These are phyloP conservation scores for Caenorhabditis sp. DNA, from an alignment of 2,888 invertebrate species.

Conservation along the genomic window DNA sequence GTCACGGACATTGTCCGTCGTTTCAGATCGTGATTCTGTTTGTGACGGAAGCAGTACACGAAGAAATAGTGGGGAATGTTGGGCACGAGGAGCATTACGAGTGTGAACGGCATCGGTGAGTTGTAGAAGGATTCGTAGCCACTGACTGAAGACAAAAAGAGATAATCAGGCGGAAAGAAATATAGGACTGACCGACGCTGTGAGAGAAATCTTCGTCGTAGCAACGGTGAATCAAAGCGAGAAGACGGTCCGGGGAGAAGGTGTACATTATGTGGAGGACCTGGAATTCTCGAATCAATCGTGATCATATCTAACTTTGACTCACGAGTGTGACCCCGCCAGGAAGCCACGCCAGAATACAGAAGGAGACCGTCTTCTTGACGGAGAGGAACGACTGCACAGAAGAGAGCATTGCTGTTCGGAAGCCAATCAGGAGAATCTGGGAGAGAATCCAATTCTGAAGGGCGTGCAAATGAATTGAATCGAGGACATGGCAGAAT, in stretches of 20 bases:
- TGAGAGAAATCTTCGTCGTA: slow-evolving; percentile 42
- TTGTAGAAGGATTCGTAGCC: slow-evolving; percentile 52
- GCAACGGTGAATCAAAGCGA: slow-evolving; percentile 30
- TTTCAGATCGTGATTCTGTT: slow-evolving; percentile 53
- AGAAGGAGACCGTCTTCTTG: slow-evolving; percentile 27
- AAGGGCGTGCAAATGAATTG: slow-evolving; percentile 46
- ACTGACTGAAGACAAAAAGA: slow-evolving; percentile 17
- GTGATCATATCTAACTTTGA: neutral
- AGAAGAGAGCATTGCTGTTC: slow-evolving; percentile 43
- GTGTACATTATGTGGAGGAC: slow-evolving; percentile 10
- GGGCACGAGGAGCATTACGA: slow-evolving; percentile 25
- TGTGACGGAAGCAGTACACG: slow-evolving; percentile 47
- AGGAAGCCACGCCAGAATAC: slow-evolving; percentile 38
- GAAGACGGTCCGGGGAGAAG: slow-evolving; percentile 13
- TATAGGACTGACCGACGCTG: slow-evolving; percentile 1
- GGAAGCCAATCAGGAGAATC: slow-evolving; percentile 51
- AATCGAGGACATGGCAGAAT: slow-evolving; percentile 39
- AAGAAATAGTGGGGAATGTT: slow-evolving; percentile 51
- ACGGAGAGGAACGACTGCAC: slow-evolving; percentile 40
- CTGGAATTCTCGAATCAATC: slow-evolving; percentile 13
- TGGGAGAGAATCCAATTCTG: slow-evolving; percentile 52
- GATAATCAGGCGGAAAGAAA: neutral
- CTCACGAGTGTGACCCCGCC: slow-evolving; percentile 45
- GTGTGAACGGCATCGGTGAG: slow-evolving; percentile 30
- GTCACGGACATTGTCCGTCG: slow-evolving; percentile 37